Percentiles rank a stretch among this genome's conserved stretches.
These are phyloP conservation scores for Tylochromis polylepis DNA, from an alignment of 2,113 vertebrate species.

Conservation along the genomic window DNA sequence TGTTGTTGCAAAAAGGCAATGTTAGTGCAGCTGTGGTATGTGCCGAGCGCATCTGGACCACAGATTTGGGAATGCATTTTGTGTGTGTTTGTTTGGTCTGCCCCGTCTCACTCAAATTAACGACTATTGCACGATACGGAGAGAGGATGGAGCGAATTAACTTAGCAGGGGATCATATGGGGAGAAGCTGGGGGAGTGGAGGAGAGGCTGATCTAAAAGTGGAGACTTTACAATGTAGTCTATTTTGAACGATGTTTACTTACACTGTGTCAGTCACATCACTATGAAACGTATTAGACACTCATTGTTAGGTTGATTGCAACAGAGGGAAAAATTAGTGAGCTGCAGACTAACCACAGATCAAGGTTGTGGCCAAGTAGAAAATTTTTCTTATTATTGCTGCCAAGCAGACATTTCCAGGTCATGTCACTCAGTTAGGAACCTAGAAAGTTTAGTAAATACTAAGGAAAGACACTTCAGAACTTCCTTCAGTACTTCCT, in stretches of 20 bases:
- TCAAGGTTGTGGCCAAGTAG: background rate
- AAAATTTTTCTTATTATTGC: background rate
- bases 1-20: constrained; percentile 49
- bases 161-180: constrained; percentile 23
- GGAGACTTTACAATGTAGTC: constrained; percentile 22
- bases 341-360: background rate
- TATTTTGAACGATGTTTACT: background rate
- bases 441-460: background rate
- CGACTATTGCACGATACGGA: constrained; percentile 51
- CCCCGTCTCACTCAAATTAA: constrained; percentile 42
- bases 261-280: background rate
- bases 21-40: constrained; percentile 62
- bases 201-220: background rate
- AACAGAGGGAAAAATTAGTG: background rate
- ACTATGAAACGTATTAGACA: background rate
- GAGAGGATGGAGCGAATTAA: constrained; percentile 52
- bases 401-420: background rate
- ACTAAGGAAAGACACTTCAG: background rate
- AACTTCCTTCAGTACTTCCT: background rate
- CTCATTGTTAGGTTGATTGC: background rate
- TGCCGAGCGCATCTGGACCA: constrained; percentile 54
- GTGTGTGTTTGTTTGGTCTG: constrained; percentile 65
- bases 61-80: constrained; percentile 46
- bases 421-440: background rate
- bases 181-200: background rate